Evolutionary conservation across 2,888 invertebrate genomes (phyloP).

Genomic region (Clusia tigrina): DNA sequence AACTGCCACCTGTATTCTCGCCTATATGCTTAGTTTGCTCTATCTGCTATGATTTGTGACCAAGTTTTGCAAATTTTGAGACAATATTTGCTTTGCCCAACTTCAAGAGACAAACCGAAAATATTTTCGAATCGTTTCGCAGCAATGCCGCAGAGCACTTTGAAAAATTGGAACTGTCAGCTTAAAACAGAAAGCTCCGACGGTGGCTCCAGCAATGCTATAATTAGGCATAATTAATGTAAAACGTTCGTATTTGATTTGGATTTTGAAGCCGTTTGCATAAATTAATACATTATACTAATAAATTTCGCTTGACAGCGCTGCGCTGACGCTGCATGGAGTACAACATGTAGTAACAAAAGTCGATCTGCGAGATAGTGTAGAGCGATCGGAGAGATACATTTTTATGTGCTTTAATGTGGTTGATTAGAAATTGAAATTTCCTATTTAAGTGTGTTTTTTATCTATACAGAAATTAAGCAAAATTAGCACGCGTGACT

Average conservation of each 20-base stretch:
- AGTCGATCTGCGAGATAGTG: neutral
- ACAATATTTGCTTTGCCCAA: too few species aligned
- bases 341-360: neutral
- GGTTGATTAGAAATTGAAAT: neutral
- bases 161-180: constrained; percentile 2
- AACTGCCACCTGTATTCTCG: too few species aligned
- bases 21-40: too few species aligned
- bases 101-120: too few species aligned
- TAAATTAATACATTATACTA: neutral
- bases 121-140: too few species aligned
- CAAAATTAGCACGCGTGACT: neutral
- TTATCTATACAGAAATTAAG: neutral
- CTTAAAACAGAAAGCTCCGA: neutral
- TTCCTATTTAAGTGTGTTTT: neutral
- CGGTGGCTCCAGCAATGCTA: neutral
- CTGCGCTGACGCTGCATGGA: too few species aligned
- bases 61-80: too few species aligned
- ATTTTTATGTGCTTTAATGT: neutral
- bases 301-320: neutral
- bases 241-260: constrained; percentile 7
- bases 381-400: too few species aligned
- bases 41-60: too few species aligned
- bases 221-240: neutral
- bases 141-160: neutral
- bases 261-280: neutral